These are phyloP conservation scores for Hydropsyche betteni DNA, from an alignment of 2,888 invertebrate genomes.

Conservation along the genomic window DNA sequence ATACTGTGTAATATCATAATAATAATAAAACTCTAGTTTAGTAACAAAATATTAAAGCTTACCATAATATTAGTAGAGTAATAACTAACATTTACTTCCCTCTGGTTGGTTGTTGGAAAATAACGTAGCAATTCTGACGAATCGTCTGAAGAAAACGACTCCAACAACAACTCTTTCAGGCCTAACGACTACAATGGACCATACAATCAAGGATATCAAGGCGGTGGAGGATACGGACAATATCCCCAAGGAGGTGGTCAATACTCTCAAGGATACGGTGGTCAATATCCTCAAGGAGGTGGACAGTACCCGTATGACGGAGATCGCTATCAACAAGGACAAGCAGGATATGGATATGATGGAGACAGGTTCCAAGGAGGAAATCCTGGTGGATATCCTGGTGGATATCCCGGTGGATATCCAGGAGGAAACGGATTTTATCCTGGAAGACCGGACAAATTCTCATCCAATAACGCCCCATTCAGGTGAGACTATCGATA, in stretches of 20 bases:
- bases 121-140: constrained; percentile 39
- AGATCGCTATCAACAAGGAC: constrained; percentile 20
- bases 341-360: constrained; percentile 39
- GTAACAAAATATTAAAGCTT: too few relatives aligned
- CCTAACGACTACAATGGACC: constrained; percentile 46
- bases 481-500: constrained; percentile 43
- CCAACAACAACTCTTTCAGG: constrained; percentile 33
- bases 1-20: too few relatives aligned
- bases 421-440: constrained; percentile 42
- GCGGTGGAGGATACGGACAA: constrained; percentile 37
- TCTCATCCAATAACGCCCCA: constrained; percentile 46
- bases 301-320: constrained; percentile 18
- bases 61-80: not conserved
- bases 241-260: constrained; percentile 43
- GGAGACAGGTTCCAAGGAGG: constrained; percentile 29
- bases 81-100: constrained; percentile 1
- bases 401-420: constrained; percentile 21
- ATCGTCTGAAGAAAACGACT: constrained; percentile 39
- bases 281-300: constrained; percentile 20
- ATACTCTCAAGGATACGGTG: constrained; percentile 26
- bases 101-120: not conserved
- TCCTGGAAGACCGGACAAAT: constrained; percentile 46
- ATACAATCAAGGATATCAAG: constrained; percentile 41
- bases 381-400: constrained; percentile 1
- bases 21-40: too few relatives aligned